A percentile compares a stretch with the other conserved stretches of the same genome.
Evolutionary conservation across 2,797 vertebrate genomes (phyloP).

Genomic region (Fringilla coelebs): DNA sequence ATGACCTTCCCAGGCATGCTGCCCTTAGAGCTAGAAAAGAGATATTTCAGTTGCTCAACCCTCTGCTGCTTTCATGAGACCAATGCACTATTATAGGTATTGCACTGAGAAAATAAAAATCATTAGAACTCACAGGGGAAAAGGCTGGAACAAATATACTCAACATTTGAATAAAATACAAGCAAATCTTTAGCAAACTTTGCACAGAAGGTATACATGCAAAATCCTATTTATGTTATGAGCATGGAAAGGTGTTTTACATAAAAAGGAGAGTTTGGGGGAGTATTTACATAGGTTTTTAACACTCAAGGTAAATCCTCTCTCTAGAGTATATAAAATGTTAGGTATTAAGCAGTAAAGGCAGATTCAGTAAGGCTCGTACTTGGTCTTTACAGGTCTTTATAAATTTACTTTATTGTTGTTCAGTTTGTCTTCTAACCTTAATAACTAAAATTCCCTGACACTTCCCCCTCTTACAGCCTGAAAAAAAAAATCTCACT

Average conservation of each 20-base stretch:
- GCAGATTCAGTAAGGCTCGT: neutral
- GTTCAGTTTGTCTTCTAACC: neutral
- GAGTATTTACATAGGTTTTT: constrained; percentile 38
- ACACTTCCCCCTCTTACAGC: neutral
- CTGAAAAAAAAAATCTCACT: neutral
- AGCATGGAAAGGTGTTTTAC: neutral
- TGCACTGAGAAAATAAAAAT: constrained; percentile 41
- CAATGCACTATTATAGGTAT: neutral
- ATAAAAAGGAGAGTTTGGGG: neutral
- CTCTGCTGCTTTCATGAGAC: neutral
- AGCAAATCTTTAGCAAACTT: neutral
- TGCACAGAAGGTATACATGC: neutral
- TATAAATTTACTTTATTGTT: constrained; percentile 33
- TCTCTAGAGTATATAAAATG: neutral
- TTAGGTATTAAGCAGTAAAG: constrained; percentile 1
- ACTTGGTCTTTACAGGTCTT: neutral
- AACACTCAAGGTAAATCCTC: constrained; percentile 19
- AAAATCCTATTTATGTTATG: neutral
- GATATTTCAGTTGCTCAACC: neutral
- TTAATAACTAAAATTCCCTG: neutral
- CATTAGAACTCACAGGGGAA: constrained; percentile 16
- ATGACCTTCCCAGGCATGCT: neutral
- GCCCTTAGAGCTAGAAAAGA: neutral
- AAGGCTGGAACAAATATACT: constrained; percentile 1
- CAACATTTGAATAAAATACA: neutral